phyloP scores from a whole-genome alignment of 1,140 invertebrate genomes.

The Phocides pigmalion region DNA sequence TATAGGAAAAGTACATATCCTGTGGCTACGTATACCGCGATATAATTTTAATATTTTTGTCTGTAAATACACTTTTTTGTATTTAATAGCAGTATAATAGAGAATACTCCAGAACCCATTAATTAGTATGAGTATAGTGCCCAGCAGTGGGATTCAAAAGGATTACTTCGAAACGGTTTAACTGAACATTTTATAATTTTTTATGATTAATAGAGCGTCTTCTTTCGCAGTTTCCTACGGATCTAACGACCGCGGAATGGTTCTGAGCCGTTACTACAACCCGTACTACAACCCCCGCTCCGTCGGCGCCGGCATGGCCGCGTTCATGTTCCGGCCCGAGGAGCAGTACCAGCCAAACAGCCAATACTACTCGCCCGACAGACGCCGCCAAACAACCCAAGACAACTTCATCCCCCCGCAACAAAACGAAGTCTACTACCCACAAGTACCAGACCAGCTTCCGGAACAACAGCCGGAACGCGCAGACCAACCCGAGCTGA shows the following conservation, averaged over 20 bases:
- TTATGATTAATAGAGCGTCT: neutral
- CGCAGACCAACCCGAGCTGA: constrained; percentile 37
- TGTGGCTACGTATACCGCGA: too few relatives aligned
- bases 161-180: too few relatives aligned
- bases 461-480: constrained; percentile 32
- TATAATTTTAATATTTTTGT: too few relatives aligned
- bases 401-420: constrained; percentile 55
- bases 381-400: constrained; percentile 61
- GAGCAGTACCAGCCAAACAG: constrained; percentile 52
- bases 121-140: too few relatives aligned
- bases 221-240: constrained; percentile 67
- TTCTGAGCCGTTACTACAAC: constrained; percentile 73
- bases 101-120: too few relatives aligned
- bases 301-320: constrained; percentile 65
- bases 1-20: too few relatives aligned
- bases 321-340: constrained; percentile 71
- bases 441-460: constrained; percentile 56
- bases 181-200: too few relatives aligned
- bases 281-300: constrained; percentile 66
- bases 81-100: too few relatives aligned
- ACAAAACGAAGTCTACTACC: constrained; percentile 69
- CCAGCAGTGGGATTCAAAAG: too few relatives aligned
- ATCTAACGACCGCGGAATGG: constrained; percentile 65
- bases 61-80: too few relatives aligned
- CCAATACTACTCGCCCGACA: constrained; percentile 70